These are phyloP conservation scores for Nephrotoma guestfalica DNA, from an alignment of 2,888 invertebrate species.

Conservation along the genomic window DNA sequence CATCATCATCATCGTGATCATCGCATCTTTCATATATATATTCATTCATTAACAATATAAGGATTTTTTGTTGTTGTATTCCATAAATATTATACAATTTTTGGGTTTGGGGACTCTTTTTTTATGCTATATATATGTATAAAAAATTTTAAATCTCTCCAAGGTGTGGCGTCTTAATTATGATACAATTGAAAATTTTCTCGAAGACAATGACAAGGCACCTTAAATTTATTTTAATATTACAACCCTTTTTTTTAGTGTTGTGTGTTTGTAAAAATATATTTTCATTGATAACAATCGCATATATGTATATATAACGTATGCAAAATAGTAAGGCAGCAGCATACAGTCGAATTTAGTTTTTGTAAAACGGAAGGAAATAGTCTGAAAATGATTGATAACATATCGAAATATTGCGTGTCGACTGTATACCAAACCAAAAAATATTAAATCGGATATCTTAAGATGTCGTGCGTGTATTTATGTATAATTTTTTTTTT, in stretches of 20 bases:
- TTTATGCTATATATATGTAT: neutral
- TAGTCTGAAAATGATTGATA: constrained; percentile 12
- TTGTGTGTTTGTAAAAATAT: neutral
- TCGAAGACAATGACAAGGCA: neutral
- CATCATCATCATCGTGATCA: neutral
- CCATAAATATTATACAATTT: neutral
- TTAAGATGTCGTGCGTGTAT: constrained; percentile 4
- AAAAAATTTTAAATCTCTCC: neutral
- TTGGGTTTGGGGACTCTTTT: neutral
- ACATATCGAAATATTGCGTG: constrained; percentile 14
- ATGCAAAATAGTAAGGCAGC: neutral
- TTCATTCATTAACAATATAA: neutral
- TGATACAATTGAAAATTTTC: neutral
- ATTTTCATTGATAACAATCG: neutral
- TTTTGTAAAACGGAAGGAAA: constrained; percentile 12
- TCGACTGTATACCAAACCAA: neutral
- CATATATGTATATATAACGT: neutral
- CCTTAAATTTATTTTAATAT: neutral
- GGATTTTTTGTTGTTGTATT: neutral
- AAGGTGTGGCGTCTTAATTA: neutral
- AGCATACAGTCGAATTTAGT: neutral
- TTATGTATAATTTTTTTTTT: neutral
- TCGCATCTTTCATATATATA: neutral
- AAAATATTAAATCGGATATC: neutral
- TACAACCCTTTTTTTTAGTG: neutral